Base-by-base conservation (phyloP, 2,888 invertebrate genomes). In the Phymatocera aterrima region DNA sequence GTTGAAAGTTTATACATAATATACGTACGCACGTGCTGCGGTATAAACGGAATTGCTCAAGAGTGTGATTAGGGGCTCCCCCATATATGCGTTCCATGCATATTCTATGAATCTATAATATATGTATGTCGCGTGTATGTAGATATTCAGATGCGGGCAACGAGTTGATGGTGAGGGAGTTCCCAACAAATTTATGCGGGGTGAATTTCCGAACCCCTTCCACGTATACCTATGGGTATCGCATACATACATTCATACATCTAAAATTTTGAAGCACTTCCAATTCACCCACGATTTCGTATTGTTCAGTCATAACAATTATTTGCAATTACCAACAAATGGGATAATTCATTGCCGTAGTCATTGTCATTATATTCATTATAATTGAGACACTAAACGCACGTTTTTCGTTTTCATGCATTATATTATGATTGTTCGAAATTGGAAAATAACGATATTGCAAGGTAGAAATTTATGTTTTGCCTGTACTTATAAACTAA, bases 141-240 rank as follows among this genome's bases (percentile, higher is more conserved):
- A 85, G n/a, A n/a, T 83, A 82, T 77, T 40, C 83, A 51, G 61
- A 34, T 43, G 74, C 60, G 60, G 40, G 51, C 43, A n/a, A n/a
- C n/a, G n/a, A n/a, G n/a, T n/a, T n/a, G n/a, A n/a, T 51, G 31
- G 75, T 43, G 34, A 43, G 51, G 48, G 48, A 51, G 48, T 68
- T 72, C 21, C 24, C 48, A 18, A 18, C 48, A 72, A n/a, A 72
- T 72, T 72, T 51, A 72, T 72, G 72, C 51, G 72, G 72, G 72
- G 72, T 34, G 48, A 72, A 51, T 72, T 48, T 72, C 28, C 72
- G 51, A 51, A 51, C 18, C 72, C 72, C 51, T 51, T 21, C 15
- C 37, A 18, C 21, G 34, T 1, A 6, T 43, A 6, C 12, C 43
- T 43, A 43, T 43, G 6, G 8, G 43, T 12, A 10, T 43, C 43